Evolutionary conservation across 2,797 vertebrate genomes (phyloP), one percentile per base, ranked within the genome.

Genomic region (Malurus splendens): DNA sequence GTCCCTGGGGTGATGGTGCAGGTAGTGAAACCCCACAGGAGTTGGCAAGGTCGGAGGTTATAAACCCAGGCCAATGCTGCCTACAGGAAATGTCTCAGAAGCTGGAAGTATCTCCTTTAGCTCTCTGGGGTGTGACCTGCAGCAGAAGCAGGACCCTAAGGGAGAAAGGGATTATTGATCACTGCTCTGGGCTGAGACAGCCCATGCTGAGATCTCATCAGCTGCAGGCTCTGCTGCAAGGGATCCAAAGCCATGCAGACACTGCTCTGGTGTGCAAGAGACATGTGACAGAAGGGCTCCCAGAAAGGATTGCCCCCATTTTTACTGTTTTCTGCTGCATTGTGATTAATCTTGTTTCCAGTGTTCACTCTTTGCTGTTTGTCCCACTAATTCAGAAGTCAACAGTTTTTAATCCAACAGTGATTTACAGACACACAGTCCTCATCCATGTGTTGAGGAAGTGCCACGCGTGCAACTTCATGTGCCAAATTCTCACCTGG

Each of bases 391-490:
- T 90, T 86, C 64, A 50, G 36, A 87, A 75, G 48, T 27, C 48
- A 50, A 7, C 0, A 59, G 41, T 22, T 87, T 80, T 54, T 48
- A 70, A 72, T 36, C 16, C 17, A 4, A 4, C 5, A 7, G 22
- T 41, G 84, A 41, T 68, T 82, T 72, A 32, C 44, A 38, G 27
- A 92, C 22, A 3, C 51, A 27, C 42, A 14, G 15, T 16, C 74
- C 33, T 62, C 38, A 59, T 9, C 28, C 2, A 0, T 17, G 48
- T 1, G 0, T 4, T 42, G 33, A 66, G 39, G 70, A 45, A 84
- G 41, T 0, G 1, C 25, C 27, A 5, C 1, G 19, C 6, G 16
- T 71, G 39, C 4, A 7, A 28, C 25, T 15, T 39, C 38, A 12
- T 0, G 0, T 60, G 22, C 30, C 51, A 68, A 20, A 80, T 25